phyloP scores from a whole-genome alignment of 2,888 invertebrate genomes.

The Pandemis heparana region DNA sequence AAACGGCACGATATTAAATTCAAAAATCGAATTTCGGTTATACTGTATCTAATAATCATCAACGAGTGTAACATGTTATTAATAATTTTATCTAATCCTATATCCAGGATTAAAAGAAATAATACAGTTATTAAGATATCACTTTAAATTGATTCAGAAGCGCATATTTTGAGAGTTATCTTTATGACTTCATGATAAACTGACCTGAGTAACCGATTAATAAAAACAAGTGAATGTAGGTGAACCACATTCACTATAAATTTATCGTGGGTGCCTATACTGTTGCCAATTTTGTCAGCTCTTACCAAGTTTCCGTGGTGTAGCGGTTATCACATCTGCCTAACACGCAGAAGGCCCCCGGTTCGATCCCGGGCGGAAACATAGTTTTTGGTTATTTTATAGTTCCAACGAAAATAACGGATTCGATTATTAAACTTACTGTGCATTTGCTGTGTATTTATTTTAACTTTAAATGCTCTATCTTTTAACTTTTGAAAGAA shows the following conservation, averaged over 20 bases:
- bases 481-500: no score
- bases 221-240: constrained; percentile 11
- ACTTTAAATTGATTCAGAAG: neutral
- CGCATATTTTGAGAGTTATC: neutral
- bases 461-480: constrained; percentile 88
- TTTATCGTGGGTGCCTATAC: neutral
- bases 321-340: constrained; percentile 97
- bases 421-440: no score
- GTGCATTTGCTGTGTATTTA: constrained; percentile 87
- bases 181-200: constrained; percentile 16
- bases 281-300: neutral
- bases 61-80: neutral
- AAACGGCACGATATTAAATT: no score
- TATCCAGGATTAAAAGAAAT: neutral
- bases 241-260: neutral
- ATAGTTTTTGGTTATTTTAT: constrained; percentile 80
- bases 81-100: neutral
- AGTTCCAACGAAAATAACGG: no score
- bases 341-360: constrained; percentile 96
- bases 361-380: constrained; percentile 96
- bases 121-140: neutral
- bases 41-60: neutral
- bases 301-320: constrained; percentile 90
- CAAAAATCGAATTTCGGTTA: no score
- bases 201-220: neutral